Conservation (phyloP, 2,888 invertebrate genomes). For the Aplocera efformata region DNA sequence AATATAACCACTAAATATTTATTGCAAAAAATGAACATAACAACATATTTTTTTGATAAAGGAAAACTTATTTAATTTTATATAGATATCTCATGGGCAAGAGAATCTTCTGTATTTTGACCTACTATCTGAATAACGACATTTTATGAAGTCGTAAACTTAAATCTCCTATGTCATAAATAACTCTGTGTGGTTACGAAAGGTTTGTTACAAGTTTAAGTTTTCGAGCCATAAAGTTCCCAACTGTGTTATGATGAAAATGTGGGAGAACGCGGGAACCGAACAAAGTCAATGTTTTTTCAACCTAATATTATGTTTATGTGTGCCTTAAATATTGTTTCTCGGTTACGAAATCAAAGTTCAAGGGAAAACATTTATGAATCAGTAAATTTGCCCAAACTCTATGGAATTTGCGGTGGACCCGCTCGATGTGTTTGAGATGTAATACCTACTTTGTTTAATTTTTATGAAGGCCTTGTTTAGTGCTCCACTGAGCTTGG, state of each 20-base stretch:
- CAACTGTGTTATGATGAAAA: slow-evolving; percentile 7
- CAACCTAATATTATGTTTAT: no score
- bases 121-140: slow-evolving; percentile 5
- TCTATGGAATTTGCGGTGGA: not conserved
- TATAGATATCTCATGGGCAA: slow-evolving; percentile 4
- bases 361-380: no score
- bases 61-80: no score
- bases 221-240: slow-evolving; percentile 5
- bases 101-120: slow-evolving; percentile 9
- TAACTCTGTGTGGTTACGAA: slow-evolving; percentile 5
- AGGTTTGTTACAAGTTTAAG: slow-evolving; percentile 9
- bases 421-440: no score
- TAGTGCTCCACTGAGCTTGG: not conserved
- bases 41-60: no score
- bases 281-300: no score
- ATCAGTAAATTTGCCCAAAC: not conserved
- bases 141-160: slow-evolving; percentile 6
- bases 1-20: no score
- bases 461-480: no score
- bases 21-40: no score
- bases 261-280: not conserved
- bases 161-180: slow-evolving; percentile 11
- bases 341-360: no score
- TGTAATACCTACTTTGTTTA: no score
- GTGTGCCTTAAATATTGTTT: no score